phyloP scores from a whole-genome alignment of 1,140 invertebrate species.

The Euwallacea fornicatus region DNA sequence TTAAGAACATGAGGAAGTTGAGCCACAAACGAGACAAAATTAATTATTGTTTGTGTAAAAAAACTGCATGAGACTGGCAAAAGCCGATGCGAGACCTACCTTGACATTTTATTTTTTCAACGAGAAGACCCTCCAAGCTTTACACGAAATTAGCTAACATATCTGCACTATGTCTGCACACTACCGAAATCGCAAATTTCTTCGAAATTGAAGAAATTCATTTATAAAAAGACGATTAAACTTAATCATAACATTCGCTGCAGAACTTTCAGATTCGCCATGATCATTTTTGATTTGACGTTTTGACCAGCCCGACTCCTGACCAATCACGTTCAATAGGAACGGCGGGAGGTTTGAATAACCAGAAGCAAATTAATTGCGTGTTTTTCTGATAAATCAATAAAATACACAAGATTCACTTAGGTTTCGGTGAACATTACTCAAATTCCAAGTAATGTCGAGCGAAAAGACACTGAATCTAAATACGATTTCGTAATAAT shows the following conservation, averaged over 20 bases:
- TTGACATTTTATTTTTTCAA: conserved; percentile 45
- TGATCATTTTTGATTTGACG: conserved; percentile 38
- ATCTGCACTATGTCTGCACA: conserved; percentile 37
- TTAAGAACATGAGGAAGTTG: background rate
- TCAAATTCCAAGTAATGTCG: no score
- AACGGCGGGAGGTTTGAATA: no score
- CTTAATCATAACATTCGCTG: conserved; percentile 31
- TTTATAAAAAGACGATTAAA: conserved; percentile 38
- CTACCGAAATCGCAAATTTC: conserved; percentile 24
- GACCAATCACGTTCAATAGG: conserved; percentile 6
- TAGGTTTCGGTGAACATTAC: no score
- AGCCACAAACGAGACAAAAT: conserved; percentile 10
- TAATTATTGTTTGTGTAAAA: conserved; percentile 4
- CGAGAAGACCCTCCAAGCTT: conserved; percentile 39
- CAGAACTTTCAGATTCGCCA: conserved; percentile 27
- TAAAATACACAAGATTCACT: no score
- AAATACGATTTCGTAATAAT: no score
- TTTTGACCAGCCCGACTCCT: conserved; percentile 41
- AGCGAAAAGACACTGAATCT: no score
- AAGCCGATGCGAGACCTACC: conserved; percentile 23
- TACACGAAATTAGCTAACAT: conserved; percentile 35
- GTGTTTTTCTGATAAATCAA: no score
- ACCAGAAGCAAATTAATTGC: no score
- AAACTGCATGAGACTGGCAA: no score
- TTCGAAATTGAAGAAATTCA: conserved; percentile 37